Conservation (phyloP, 2,113 vertebrate genomes). For the Tonatia bakeri region DNA sequence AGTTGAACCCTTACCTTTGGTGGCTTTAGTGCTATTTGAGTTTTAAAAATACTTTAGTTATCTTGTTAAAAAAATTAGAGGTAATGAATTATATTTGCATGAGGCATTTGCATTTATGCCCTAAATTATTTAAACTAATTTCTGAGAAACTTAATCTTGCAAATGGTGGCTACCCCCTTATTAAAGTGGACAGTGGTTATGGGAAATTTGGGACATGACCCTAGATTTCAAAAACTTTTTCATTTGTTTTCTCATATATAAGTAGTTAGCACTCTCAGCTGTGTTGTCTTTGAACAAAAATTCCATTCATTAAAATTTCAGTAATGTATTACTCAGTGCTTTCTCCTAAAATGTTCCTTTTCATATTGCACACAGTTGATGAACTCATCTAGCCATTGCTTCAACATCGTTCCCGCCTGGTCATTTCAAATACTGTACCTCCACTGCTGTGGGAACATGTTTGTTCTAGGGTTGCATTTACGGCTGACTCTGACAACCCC, state of each 20-base stretch:
- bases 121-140: background rate
- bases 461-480: background rate
- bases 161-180: background rate
- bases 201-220: background rate
- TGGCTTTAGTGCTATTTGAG: background rate
- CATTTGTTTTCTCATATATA: background rate
- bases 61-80: background rate
- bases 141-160: background rate
- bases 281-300: background rate
- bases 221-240: background rate
- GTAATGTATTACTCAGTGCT: background rate
- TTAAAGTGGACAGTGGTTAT: background rate
- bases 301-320: background rate
- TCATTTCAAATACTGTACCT: background rate
- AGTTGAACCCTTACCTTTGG: background rate
- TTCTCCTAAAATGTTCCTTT: background rate
- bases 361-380: background rate
- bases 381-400: background rate
- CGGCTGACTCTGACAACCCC: no score
- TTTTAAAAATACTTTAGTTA: slow-evolving; percentile 6
- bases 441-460: background rate
- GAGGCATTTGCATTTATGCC: background rate
- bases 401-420: background rate
- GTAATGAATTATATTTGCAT: background rate
- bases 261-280: background rate